Evolutionary conservation across 1,140 invertebrate genomes (phyloP), one percentile per base, ranked within the genome.

Genomic region (Pseudomyrmex gracilis): DNA sequence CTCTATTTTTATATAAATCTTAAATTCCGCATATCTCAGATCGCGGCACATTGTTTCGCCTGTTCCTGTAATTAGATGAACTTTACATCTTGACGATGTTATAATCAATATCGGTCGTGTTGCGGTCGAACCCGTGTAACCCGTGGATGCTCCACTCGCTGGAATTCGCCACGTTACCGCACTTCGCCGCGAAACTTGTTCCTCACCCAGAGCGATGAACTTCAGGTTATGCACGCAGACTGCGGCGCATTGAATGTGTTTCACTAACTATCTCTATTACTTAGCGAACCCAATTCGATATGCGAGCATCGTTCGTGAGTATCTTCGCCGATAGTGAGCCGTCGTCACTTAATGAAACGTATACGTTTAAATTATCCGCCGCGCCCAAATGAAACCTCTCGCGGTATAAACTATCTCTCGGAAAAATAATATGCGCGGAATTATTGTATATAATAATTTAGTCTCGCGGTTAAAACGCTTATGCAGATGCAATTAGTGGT

Each of bases 181-280:
- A 80, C 80, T 89, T 85, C 87, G 84, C 66, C 84, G 76, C 71
- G 87, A 87, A 89, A 89, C 87, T 89, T 88, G 87, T 89, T 89
- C 77, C 53, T 47, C 84, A 80, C 84, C 80, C 85, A 84, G 87
- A 88, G 87, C 86, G 87, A 88, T 88, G 87, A 88, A 88, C 87
- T 88, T 88, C 87, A 83, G 76, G 57, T 82, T 76, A 87, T 88
- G 84, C 73, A 78, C 85, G 63, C 60, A 88, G 83, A 49, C 82
- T 47, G 64, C n/a, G 84, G 67, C 47, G 34, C 34, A 74, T 88
- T 76, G 70, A 64, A 34, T 73, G 47, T 64, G 68, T 68, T 70
- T 57, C 63, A 53, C 61, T 73, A 34, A 64, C 76, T 78, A 60
- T 86, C 80, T 89, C 86, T 89, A 77, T 88, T 83, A 85, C 87